phyloP scores from a whole-genome alignment of 1,140 invertebrate species.

The Hyles euphorbiae region DNA sequence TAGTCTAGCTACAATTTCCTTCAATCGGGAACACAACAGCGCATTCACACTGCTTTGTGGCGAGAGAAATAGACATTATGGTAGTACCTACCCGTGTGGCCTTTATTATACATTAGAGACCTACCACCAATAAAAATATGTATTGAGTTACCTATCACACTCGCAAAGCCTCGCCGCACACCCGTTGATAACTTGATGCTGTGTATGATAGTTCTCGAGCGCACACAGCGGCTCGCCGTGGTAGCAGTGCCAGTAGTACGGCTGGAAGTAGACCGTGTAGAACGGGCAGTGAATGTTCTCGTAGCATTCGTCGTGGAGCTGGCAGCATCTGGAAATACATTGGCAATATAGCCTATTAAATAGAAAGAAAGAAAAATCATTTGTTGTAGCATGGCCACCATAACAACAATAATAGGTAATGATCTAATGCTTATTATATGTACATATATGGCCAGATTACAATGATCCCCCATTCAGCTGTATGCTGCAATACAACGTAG shows the following conservation, averaged over 20 bases:
- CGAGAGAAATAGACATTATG: too few relatives aligned
- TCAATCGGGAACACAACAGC: too few relatives aligned
- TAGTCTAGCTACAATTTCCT: too few relatives aligned
- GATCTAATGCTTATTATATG: too few relatives aligned
- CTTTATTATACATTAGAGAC: too few relatives aligned
- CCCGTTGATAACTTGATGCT: constrained; percentile 77
- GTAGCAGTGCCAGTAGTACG: constrained; percentile 92
- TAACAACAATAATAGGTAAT: too few relatives aligned
- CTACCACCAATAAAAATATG: too few relatives aligned
- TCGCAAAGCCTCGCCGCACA: constrained; percentile 90
- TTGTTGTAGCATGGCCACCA: neutral
- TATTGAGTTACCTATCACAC: constrained; percentile 81
- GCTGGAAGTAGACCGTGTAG: constrained; percentile 90
- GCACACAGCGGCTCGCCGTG: constrained; percentile 86
- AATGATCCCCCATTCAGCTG: too few relatives aligned
- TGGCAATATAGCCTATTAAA: neutral
- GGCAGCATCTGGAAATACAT: constrained; percentile 79
- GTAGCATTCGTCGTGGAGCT: constrained; percentile 87
- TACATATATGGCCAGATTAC: too few relatives aligned
- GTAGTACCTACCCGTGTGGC: too few relatives aligned
- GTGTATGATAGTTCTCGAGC: constrained; percentile 77
- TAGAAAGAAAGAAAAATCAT: neutral
- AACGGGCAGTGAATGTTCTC: constrained; percentile 84
- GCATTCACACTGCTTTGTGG: too few relatives aligned
- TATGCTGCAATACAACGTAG: too few relatives aligned